Evolutionary conservation across 2,113 vertebrate genomes (phyloP).

Genomic region (Hypanus sabinus): DNA sequence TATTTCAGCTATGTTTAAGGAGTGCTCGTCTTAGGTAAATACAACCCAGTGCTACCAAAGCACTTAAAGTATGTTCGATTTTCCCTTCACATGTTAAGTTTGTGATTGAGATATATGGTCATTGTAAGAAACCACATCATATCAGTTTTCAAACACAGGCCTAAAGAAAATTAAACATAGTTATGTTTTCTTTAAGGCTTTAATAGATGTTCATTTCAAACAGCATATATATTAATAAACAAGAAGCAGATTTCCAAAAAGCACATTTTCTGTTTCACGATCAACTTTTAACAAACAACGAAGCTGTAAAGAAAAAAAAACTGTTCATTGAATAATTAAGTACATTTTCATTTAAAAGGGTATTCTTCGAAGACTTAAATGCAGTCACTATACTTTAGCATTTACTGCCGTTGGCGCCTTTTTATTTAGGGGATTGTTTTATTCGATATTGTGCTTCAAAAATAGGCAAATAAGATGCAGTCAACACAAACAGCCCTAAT

Average conservation of each 20-base stretch:
- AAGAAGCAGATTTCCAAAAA: neutral
- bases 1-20: neutral
- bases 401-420: neutral
- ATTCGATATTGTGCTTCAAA: neutral
- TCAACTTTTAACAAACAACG: neutral
- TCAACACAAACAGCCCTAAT: neutral
- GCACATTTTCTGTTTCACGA: neutral
- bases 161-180: neutral
- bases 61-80: neutral
- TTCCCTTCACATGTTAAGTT: neutral
- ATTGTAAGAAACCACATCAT: neutral
- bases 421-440: neutral
- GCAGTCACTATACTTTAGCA: neutral
- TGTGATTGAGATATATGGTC: neutral
- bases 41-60: neutral
- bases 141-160: neutral
- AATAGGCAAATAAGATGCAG: neutral
- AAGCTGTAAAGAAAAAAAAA: too few species aligned
- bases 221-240: neutral
- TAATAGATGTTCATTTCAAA: neutral
- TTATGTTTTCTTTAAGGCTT: neutral
- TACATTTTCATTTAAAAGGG: neutral
- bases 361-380: neutral
- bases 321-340: neutral
- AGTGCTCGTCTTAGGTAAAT: neutral